Percentiles rank a stretch among this genome's conserved stretches.
These are phyloP conservation scores for Drosophila seguyi DNA, from an alignment of 1,140 invertebrate species.

Conservation along the genomic window DNA sequence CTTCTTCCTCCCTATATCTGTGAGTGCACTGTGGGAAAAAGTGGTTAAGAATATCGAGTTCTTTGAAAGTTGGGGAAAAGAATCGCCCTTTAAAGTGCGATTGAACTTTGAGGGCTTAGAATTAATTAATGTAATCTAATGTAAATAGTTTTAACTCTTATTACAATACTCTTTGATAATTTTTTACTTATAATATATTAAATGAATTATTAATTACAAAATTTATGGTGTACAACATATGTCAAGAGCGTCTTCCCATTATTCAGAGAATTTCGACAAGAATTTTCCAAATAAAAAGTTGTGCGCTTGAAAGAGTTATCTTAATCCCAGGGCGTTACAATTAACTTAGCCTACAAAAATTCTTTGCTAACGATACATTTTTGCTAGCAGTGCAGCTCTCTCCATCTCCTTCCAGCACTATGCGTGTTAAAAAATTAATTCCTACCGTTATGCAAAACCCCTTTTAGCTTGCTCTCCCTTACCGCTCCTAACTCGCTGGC, in stretches of 20 bases:
- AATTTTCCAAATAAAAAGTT: neutral
- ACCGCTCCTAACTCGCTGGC: constrained; percentile 11
- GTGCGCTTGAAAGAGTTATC: neutral
- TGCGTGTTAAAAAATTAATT: constrained; percentile 81
- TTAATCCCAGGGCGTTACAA: neutral
- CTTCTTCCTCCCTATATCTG: constrained; percentile 11
- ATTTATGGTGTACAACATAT: neutral
- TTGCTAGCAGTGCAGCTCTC: neutral
- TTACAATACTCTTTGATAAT: neutral
- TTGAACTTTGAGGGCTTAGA: neutral
- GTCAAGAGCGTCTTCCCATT: neutral
- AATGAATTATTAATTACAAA: neutral
- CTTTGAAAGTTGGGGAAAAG: neutral
- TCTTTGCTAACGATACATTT: neutral
- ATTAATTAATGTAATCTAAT: neutral
- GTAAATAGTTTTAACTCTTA: neutral
- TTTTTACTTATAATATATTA: neutral
- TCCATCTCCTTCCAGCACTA: constrained; percentile 19
- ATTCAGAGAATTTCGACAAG: neutral
- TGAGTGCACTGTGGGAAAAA: constrained; percentile 4
- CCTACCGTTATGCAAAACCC: constrained; percentile 69
- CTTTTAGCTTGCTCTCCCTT: constrained; percentile 24
- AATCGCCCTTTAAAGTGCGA: neutral
- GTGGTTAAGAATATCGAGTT: too few relatives aligned
- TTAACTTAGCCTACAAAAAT: neutral